Percentiles rank a stretch among this genome's conserved stretches.
Conservation (phyloP, 2,888 invertebrate species). For the Eupithecia vulgata region DNA sequence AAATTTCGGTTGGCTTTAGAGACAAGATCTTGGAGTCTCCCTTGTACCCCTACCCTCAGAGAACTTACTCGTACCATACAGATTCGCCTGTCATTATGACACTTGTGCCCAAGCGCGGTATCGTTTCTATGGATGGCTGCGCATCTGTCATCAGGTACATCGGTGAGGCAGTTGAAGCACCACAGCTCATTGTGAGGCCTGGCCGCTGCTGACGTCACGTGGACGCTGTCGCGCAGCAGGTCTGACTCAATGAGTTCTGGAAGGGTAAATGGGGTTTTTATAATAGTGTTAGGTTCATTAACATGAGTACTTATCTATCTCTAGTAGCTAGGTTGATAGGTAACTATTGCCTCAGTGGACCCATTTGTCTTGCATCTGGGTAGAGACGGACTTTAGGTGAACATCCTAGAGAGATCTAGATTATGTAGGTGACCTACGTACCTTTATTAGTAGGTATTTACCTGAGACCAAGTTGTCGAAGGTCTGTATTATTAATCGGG, state of each 20-base stretch:
- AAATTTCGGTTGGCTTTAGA: too few relatives aligned
- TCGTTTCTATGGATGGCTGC: conserved; percentile 85
- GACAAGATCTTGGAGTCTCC: too few relatives aligned
- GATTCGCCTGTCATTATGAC: conserved; percentile 89
- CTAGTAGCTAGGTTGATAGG: not conserved
- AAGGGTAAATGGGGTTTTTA: conserved; percentile 42
- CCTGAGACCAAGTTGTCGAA: not conserved
- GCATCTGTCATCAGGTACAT: conserved; percentile 89
- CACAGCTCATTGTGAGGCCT: conserved; percentile 91
- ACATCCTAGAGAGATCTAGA: not conserved
- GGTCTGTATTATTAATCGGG: too few relatives aligned
- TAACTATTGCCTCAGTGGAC: not conserved
- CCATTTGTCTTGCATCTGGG: not conserved
- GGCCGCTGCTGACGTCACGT: conserved; percentile 91
- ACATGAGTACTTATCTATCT: not conserved
- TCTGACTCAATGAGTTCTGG: conserved; percentile 67
- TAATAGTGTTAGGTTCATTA: not conserved
- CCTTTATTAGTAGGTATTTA: not conserved
- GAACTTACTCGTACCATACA: too few relatives aligned
- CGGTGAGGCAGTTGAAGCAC: conserved; percentile 92
- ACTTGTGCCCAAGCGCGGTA: conserved; percentile 87
- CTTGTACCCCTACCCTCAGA: too few relatives aligned
- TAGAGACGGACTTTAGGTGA: too few relatives aligned
- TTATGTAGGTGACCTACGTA: not conserved
- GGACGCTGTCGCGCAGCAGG: conserved; percentile 85